These are phyloP conservation scores for Gibbula magus DNA, from an alignment of 2,888 invertebrate species.

Conservation along the genomic window DNA sequence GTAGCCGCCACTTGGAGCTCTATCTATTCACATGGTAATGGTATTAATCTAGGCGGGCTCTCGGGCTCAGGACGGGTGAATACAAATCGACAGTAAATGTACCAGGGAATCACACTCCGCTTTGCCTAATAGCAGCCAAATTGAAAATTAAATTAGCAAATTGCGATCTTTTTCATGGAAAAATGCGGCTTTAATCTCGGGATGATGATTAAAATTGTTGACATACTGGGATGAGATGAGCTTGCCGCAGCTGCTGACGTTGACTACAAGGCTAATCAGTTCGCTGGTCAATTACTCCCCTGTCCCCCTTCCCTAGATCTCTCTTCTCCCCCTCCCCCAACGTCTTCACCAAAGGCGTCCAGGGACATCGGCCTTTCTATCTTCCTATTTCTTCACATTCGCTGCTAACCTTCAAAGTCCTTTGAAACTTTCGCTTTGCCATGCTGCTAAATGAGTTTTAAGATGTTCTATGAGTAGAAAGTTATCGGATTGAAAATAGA, in stretches of 20 bases:
- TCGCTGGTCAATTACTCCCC: conserved; percentile 38
- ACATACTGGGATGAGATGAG: conserved; percentile 49
- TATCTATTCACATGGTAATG: conserved; percentile 46
- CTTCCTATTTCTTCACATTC: no score
- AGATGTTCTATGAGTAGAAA: no score
- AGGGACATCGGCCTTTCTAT: no score
- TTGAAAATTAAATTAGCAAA: conserved; percentile 75
- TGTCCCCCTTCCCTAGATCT: conserved; percentile 12
- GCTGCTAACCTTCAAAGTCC: no score
- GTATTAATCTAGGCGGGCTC: conserved; percentile 44
- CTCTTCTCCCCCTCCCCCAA: background rate
- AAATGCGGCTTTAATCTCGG: conserved; percentile 70
- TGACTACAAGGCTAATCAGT: conserved; percentile 39
- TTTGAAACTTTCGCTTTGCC: no score
- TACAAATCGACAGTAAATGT: conserved; percentile 53
- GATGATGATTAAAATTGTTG: conserved; percentile 60
- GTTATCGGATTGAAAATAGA: no score
- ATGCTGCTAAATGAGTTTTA: no score
- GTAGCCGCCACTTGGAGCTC: conserved; percentile 30
- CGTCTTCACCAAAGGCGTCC: no score
- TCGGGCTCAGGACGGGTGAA: conserved; percentile 39
- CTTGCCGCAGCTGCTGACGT: conserved; percentile 44
- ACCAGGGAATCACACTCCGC: conserved; percentile 57
- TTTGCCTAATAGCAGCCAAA: conserved; percentile 71
- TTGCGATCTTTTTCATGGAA: conserved; percentile 64